Evolutionary conservation across 2,888 invertebrate species (phyloP).

Genomic region (Cosmia pyralina): DNA sequence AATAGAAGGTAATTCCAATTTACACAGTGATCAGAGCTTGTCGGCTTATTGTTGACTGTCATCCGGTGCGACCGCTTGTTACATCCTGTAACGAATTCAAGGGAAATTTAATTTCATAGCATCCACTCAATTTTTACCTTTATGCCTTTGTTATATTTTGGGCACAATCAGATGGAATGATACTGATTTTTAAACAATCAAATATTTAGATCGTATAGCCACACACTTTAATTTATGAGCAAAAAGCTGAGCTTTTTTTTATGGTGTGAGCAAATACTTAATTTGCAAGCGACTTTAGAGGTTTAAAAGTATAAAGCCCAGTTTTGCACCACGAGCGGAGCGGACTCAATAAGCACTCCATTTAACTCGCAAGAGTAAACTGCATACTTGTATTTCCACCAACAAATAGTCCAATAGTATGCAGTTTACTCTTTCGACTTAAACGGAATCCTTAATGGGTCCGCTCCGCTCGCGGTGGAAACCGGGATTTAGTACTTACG

Average conservation of each 20-base stretch:
- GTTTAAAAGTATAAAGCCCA: background rate
- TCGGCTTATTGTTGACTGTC: conserved; percentile 51
- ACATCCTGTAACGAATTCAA: conserved; percentile 45
- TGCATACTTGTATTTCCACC: too few relatives aligned
- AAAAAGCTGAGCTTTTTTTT: too few relatives aligned
- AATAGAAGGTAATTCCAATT: conserved; percentile 43
- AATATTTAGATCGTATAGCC: background rate
- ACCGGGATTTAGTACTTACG: too few relatives aligned
- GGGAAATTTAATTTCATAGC: conserved; percentile 65
- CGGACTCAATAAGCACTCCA: too few relatives aligned
- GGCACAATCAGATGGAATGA: conserved; percentile 26
- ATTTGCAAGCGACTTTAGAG: background rate
- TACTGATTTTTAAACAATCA: conserved; percentile 52
- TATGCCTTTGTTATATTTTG: conserved; percentile 51
- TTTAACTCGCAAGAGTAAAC: too few relatives aligned
- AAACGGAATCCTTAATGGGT: too few relatives aligned
- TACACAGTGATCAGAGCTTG: conserved; percentile 45
- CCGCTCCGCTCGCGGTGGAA: too few relatives aligned
- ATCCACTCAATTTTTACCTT: conserved; percentile 52
- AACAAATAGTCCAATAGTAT: too few relatives aligned
- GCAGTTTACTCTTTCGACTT: too few relatives aligned
- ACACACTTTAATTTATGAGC: too few relatives aligned
- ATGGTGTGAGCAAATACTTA: background rate
- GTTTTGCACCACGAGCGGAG: too few relatives aligned
- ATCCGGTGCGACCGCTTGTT: conserved; percentile 63